A percentile compares a stretch with the other conserved stretches of the same genome.
phyloP scores from a whole-genome alignment of 2,113 vertebrate genomes.

The Pica pica region DNA sequence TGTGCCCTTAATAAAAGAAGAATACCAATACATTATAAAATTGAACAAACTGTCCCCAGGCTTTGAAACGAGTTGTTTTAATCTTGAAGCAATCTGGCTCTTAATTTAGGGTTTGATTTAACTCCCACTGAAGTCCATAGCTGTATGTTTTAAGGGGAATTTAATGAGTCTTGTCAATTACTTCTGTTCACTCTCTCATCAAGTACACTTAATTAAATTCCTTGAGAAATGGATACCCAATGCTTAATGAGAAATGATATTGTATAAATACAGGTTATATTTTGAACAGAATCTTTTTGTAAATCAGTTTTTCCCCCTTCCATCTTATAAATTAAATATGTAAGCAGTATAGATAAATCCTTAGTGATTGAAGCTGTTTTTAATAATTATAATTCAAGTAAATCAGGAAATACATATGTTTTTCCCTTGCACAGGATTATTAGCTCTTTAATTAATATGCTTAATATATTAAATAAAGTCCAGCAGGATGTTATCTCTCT shows the following conservation, averaged over 20 bases:
- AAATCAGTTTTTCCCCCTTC: neutral
- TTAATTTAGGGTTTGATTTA: constrained; percentile 36
- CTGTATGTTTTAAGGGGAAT: constrained; percentile 4
- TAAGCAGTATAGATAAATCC: neutral
- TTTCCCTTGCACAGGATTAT: neutral
- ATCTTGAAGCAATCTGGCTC: constrained; percentile 16
- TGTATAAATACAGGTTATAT: neutral
- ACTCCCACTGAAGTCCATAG: constrained; percentile 14
- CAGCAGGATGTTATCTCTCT: neutral
- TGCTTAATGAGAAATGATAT: neutral
- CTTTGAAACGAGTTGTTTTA: constrained; percentile 36
- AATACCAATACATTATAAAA: constrained; percentile 6
- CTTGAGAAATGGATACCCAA: neutral
- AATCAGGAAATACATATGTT: neutral
- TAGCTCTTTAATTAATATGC: neutral
- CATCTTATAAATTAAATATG: neutral
- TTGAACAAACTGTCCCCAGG: constrained; percentile 11
- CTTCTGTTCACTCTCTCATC: constrained; percentile 17
- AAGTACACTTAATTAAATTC: neutral
- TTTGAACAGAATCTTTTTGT: neutral
- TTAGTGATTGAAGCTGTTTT: neutral
- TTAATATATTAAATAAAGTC: neutral
- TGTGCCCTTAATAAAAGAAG: constrained; percentile 5
- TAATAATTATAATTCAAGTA: neutral
- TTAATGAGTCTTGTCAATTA: constrained; percentile 42